Evolutionary conservation across 2,888 invertebrate genomes (phyloP).

Genomic region (Polyommatus icarus): DNA sequence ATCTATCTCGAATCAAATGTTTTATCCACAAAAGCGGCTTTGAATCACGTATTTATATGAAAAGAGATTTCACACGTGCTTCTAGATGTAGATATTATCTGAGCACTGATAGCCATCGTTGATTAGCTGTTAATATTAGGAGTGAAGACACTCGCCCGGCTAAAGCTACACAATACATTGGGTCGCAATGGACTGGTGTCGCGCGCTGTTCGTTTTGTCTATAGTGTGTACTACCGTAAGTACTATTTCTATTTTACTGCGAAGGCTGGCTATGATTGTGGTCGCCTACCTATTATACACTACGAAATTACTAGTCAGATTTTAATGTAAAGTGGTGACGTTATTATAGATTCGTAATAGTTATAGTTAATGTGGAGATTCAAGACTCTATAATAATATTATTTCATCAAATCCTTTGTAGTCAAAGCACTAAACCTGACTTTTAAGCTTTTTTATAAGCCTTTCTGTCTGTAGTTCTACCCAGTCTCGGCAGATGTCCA

Average conservation of each 20-base stretch:
- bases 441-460: too few species aligned
- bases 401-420: too few species aligned
- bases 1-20: background rate
- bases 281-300: too few species aligned
- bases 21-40: background rate
- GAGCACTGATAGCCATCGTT: conserved; percentile 32
- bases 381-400: too few species aligned
- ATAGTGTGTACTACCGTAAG: conserved; percentile 28
- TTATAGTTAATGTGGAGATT: too few species aligned
- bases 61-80: conserved; percentile 37
- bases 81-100: conserved; percentile 34
- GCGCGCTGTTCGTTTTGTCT: conserved; percentile 14
- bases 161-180: conserved; percentile 5
- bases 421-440: too few species aligned
- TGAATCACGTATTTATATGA: conserved; percentile 38
- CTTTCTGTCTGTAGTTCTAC: too few species aligned
- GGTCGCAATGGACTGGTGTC: conserved; percentile 10
- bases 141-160: conserved; percentile 6
- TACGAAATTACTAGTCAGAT: too few species aligned
- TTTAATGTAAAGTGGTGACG: too few species aligned
- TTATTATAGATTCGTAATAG: too few species aligned
- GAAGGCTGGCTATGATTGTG: too few species aligned
- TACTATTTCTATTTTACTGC: background rate
- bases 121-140: conserved; percentile 19
- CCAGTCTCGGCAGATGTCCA: too few species aligned